Evolutionary conservation across 2,797 vertebrate genomes (phyloP), one percentile per base, ranked within the genome.

Genomic region (Momotus momota): DNA sequence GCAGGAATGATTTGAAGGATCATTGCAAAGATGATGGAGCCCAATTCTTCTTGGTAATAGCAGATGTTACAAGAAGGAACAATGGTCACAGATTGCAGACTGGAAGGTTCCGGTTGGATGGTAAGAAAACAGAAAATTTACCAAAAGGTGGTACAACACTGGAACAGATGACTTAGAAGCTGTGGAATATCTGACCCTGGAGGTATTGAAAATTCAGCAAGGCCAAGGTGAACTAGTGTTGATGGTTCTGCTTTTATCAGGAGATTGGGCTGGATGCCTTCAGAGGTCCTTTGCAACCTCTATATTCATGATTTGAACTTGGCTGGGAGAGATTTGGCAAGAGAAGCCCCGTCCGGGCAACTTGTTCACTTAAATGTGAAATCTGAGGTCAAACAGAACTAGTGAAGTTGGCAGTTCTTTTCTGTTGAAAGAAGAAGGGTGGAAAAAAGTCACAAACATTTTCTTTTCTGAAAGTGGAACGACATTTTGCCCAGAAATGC

Each of bases 401-500:
- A 43, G 65, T 64, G 58, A 52, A 57, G 72, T 62, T 69, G 27
- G 29, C 15, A 58, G 26, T 26, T 96, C 33, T 81, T 61, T 79
- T 49, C 66, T 82, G 17, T 12, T 77, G 46, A 79, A 60, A 45
- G 45, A 81, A 70, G 9, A 72, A 85, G 80, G 3, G 26, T 84
- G 20, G 43, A 1, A n/a, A 65, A 74, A 81, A 60, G 45, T 75
- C 10, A 3, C 46, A 35, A 49, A 21, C 57, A 6, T n/a, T 92
- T 90, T 86, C 7, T 81, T 52, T 58, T 33, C 38, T 82, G 79
- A 49, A 93, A 79, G 38, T 7, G 74, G 71, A 72, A 62, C 29
- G 51, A 15, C 11, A 13, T 85, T 85, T 81, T 89, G 27, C 84
- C 94, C 66, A 48, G 62, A 81, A 91, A 54, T 79, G 33, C 62